Evolutionary conservation across 2,797 vertebrate genomes (phyloP).

Genomic region (Acipenser transmontanus): DNA sequence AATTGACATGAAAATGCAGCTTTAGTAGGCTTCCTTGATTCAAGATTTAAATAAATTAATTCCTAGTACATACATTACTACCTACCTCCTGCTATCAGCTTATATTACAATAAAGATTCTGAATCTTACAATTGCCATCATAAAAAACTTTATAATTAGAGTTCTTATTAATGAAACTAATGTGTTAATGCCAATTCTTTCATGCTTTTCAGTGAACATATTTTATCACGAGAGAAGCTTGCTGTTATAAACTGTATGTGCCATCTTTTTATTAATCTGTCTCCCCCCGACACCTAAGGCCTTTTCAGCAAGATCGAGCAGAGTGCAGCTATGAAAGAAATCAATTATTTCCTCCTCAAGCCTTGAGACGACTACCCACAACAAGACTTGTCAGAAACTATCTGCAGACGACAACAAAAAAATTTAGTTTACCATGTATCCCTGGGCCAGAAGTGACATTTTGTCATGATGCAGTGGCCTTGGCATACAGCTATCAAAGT

Average conservation of each 20-base stretch:
- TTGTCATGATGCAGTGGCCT: conserved; percentile 39
- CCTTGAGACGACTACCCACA: conserved; percentile 38
- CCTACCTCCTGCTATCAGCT: conserved; percentile 44
- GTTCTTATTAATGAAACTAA: conserved; percentile 41
- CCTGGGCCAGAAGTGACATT: conserved; percentile 34
- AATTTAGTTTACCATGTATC: conserved; percentile 30
- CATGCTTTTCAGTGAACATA: too few species aligned
- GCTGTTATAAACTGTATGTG: conserved; percentile 52
- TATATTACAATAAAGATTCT: conserved; percentile 47
- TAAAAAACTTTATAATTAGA: conserved; percentile 49
- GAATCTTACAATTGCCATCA: conserved; percentile 53
- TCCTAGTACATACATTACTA: conserved; percentile 23
- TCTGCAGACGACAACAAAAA: conserved; percentile 49
- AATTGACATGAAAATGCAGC: too few species aligned
- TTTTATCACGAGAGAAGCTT: conserved; percentile 50
- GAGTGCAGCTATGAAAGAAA: conserved; percentile 42
- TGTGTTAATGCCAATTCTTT: too few species aligned
- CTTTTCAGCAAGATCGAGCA: conserved; percentile 4
- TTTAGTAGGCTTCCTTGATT: too few species aligned
- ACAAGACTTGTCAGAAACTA: conserved; percentile 51
- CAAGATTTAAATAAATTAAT: neutral
- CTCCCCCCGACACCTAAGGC: conserved; percentile 34
- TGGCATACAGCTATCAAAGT: conserved; percentile 42
- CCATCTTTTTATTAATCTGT: conserved; percentile 56
- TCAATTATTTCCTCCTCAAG: conserved; percentile 52